phyloP scores from a whole-genome alignment of 2,113 vertebrate genomes.

The Triplophysa rosa region DNA sequence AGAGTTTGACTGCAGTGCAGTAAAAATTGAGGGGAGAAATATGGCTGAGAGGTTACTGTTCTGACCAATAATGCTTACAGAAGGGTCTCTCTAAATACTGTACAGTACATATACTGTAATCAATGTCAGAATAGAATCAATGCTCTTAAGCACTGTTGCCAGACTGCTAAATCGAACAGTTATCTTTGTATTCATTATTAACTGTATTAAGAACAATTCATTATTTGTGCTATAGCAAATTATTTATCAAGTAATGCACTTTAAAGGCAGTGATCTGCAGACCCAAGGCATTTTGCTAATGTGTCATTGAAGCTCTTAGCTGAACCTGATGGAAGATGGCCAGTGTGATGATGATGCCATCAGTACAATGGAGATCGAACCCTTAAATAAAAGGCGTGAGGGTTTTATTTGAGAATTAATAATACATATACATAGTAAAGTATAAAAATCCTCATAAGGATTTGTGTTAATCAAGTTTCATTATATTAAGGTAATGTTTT shows the following conservation, averaged over 20 bases:
- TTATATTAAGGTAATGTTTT: no score
- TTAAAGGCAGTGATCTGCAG: background rate
- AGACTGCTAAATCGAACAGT: background rate
- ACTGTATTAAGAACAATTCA: background rate
- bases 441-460: no score
- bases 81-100: background rate
- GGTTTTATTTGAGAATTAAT: no score
- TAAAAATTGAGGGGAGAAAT: background rate
- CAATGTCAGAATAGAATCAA: no score
- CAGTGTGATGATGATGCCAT: no score
- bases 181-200: constrained; percentile 12
- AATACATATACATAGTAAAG: no score
- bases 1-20: constrained; percentile 34
- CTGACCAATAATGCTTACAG: background rate
- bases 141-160: no score
- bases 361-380: no score
- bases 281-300: background rate
- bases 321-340: no score
- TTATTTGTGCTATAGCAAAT: background rate
- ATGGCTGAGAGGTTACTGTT: constrained; percentile 12
- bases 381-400: no score
- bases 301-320: background rate
- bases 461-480: no score
- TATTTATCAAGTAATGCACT: background rate
- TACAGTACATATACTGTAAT: no score